Conservation (phyloP, 2,797 vertebrate species). For the Phylloscopus collybita region DNA sequence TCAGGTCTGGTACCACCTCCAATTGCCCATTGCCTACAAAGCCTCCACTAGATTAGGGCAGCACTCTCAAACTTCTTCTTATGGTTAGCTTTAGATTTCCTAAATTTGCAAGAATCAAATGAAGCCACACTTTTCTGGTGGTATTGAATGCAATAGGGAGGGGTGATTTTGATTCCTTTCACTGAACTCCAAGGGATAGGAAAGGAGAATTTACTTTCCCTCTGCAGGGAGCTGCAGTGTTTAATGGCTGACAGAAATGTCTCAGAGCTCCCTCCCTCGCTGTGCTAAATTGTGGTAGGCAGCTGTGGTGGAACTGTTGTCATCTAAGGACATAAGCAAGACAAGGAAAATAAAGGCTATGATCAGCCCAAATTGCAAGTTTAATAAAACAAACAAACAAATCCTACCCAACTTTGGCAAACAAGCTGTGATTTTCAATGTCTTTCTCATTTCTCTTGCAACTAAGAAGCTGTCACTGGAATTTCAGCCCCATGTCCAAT, state of each 20-base stretch:
- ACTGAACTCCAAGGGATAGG: neutral
- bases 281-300: neutral
- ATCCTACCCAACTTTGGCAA: neutral
- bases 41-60: neutral
- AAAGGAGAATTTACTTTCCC: conserved; percentile 7
- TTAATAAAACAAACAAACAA: neutral
- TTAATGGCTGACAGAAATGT: neutral
- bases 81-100: neutral
- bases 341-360: neutral
- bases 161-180: neutral
- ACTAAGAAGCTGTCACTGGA: neutral
- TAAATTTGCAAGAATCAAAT: neutral
- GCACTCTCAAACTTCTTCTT: neutral
- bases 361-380: neutral
- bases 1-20: neutral
- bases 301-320: neutral
- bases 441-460: neutral
- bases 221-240: neutral
- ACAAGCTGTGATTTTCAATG: neutral
- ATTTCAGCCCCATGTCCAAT: neutral
- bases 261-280: neutral
- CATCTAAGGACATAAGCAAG: neutral
- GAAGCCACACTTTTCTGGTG: neutral
- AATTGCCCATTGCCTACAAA: neutral
- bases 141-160: neutral